phyloP scores from a whole-genome alignment of 2,888 invertebrate genomes.

The Acrobasis repandana region DNA sequence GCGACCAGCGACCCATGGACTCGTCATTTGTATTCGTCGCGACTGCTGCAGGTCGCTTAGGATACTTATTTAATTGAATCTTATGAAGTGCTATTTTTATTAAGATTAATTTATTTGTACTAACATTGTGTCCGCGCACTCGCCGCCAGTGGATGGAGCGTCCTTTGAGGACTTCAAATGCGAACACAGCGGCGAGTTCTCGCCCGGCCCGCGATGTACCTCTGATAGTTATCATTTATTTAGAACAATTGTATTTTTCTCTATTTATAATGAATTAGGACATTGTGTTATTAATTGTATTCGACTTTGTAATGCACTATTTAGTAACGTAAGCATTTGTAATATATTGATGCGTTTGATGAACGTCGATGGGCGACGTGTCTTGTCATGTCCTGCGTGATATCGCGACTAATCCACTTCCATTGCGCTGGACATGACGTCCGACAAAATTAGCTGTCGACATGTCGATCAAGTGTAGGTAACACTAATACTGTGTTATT shows the following conservation, averaged over 20 bases:
- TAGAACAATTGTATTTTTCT: slow-evolving; percentile 18
- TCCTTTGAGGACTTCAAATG: no score
- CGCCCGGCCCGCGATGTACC: no score
- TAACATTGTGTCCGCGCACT: neutral
- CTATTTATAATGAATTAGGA: slow-evolving; percentile 28
- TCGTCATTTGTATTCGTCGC: no score
- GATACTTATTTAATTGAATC: no score
- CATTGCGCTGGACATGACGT: neutral
- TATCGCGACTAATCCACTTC: neutral
- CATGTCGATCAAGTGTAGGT: no score
- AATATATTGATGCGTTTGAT: slow-evolving; percentile 54
- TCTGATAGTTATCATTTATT: slow-evolving; percentile 8
- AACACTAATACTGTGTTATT: no score
- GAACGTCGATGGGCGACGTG: slow-evolving; percentile 35
- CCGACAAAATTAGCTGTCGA: no score
- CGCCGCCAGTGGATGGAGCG: no score
- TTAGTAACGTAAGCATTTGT: slow-evolving; percentile 35
- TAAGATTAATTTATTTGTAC: slow-evolving; percentile 18
- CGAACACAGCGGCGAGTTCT: no score
- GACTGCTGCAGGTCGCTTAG: no score
- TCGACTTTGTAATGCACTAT: slow-evolving; percentile 44
- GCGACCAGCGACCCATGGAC: no score
- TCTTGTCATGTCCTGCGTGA: neutral
- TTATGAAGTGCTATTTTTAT: slow-evolving; percentile 23
- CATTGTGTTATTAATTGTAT: slow-evolving; percentile 37